A percentile compares a stretch with the other conserved stretches of the same genome.
These are phyloP conservation scores for Watersipora subatra DNA, from an alignment of 1,140 invertebrate species.

Conservation along the genomic window DNA sequence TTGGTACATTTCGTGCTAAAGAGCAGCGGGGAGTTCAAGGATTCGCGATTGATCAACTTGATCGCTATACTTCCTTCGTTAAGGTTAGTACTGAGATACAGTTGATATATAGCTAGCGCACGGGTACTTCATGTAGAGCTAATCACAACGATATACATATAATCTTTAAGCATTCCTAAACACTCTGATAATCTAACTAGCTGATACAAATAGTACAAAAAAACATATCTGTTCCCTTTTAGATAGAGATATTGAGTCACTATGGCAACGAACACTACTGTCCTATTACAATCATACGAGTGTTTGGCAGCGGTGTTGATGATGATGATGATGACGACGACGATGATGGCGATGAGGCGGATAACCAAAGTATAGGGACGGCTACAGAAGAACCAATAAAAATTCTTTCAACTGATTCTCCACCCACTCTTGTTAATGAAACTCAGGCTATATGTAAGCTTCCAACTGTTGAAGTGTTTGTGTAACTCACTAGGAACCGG, in stretches of 20 bases:
- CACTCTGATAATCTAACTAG: too few species aligned
- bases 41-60: slow-evolving; percentile 56
- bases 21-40: slow-evolving; percentile 75
- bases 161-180: too few species aligned
- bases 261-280: slow-evolving; percentile 95
- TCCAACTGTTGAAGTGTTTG: too few species aligned
- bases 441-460: too few species aligned
- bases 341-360: slow-evolving; percentile 14
- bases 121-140: neutral
- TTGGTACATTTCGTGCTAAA: slow-evolving; percentile 72
- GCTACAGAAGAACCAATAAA: neutral
- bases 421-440: too few species aligned
- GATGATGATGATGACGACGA: slow-evolving; percentile 18
- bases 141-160: too few species aligned
- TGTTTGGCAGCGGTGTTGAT: slow-evolving; percentile 14
- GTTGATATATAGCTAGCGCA: too few species aligned
- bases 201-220: too few species aligned
- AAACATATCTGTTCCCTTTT: too few species aligned
- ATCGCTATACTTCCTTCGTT: slow-evolving; percentile 82
- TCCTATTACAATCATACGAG: slow-evolving; percentile 57
- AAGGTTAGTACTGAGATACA: too few species aligned
- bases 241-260: slow-evolving; percentile 68
- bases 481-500: too few species aligned
- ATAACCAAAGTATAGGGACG: neutral
- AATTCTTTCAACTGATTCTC: too few species aligned